These are phyloP conservation scores for Syritta pipiens DNA, from an alignment of 2,888 invertebrate species.

Conservation along the genomic window DNA sequence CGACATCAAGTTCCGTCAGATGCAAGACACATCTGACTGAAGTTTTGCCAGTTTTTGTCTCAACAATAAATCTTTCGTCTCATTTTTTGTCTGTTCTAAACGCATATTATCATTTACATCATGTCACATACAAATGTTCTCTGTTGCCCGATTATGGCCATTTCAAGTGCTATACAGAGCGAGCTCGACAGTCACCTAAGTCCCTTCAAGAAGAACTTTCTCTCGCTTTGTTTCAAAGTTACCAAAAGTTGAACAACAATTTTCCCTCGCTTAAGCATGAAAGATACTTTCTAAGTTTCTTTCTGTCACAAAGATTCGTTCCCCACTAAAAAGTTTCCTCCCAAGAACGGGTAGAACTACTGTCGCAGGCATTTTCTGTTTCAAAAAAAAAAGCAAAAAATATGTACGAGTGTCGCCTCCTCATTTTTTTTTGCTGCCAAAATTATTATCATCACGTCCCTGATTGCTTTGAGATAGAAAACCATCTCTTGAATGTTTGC, in stretches of 20 bases:
- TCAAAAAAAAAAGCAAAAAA: not conserved
- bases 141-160: too few species aligned
- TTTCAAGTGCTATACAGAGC: too few species aligned
- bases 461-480: slow-evolving; percentile 52
- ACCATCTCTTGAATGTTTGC: slow-evolving; percentile 40
- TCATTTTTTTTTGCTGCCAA: not conserved
- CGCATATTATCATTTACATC: too few species aligned
- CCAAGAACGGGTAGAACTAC: not conserved
- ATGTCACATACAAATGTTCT: too few species aligned
- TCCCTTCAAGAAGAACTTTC: not conserved
- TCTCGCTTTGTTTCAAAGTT: not conserved
- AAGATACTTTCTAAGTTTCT: slow-evolving; percentile 1
- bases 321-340: not conserved
- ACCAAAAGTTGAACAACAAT: slow-evolving; percentile 6
- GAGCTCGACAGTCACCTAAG: too few species aligned
- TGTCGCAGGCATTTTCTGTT: slow-evolving; percentile 1
- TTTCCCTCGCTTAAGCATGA: slow-evolving; percentile 3
- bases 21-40: too few species aligned
- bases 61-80: too few species aligned
- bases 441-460: slow-evolving; percentile 42
- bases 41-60: too few species aligned
- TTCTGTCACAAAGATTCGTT: not conserved
- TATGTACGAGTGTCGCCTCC: not conserved
- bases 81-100: too few species aligned
- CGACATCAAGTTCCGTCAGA: too few species aligned